Percentiles rank a stretch among this genome's conserved stretches.
phyloP scores from a whole-genome alignment of 2,113 vertebrate species.

The Vimba vimba region DNA sequence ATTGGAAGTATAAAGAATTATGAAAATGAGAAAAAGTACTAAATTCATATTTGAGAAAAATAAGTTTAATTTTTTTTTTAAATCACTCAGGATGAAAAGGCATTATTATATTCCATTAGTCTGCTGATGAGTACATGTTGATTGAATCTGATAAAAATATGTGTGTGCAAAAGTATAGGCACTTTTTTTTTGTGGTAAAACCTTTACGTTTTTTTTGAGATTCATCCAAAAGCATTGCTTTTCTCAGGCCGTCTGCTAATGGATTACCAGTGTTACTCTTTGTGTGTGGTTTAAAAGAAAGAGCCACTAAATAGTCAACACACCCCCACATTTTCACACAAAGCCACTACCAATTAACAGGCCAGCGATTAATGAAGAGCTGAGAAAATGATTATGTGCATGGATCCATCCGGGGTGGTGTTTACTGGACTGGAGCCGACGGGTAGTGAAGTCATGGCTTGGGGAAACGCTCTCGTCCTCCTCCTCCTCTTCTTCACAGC shows the following conservation, averaged over 20 bases:
- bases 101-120: constrained; percentile 9
- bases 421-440: not conserved
- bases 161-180: not conserved
- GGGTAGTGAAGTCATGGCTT: not conserved
- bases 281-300: not conserved
- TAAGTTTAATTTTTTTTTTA: too few species aligned
- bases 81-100: not conserved
- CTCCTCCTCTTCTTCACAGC: constrained; percentile 25
- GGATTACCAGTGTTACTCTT: constrained; percentile 15
- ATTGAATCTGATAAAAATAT: not conserved
- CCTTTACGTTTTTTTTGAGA: not conserved
- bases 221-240: not conserved
- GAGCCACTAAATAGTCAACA: constrained; percentile 15
- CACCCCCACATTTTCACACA: constrained; percentile 31
- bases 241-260: not conserved
- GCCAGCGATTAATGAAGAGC: not conserved
- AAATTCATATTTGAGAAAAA: not conserved
- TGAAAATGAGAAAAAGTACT: not conserved
- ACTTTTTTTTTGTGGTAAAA: not conserved
- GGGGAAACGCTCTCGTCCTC: too few species aligned
- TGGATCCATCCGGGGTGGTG: too few species aligned
- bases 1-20: not conserved
- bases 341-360: constrained; percentile 32
- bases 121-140: not conserved
- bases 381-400: not conserved